These are phyloP conservation scores for Saturnia pavonia DNA, from an alignment of 2,888 invertebrate species.

Conservation along the genomic window DNA sequence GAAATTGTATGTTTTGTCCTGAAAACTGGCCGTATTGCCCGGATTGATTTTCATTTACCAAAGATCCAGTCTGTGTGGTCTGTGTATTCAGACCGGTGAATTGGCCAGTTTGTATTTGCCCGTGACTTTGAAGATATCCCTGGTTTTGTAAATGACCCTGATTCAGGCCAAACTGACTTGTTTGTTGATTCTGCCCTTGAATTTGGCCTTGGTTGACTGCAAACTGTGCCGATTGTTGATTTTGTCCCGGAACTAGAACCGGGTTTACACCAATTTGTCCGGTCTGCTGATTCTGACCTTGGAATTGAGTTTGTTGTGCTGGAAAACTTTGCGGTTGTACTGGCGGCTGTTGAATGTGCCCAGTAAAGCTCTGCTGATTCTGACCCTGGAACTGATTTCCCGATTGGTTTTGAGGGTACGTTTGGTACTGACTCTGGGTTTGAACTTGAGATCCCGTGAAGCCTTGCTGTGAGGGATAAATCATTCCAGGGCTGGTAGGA, in stretches of 20 bases:
- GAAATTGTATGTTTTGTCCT: conserved; percentile 11
- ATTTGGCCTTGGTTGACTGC: conserved; percentile 16
- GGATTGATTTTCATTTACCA: background rate
- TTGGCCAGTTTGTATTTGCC: conserved; percentile 13
- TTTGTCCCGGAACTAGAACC: conserved; percentile 23
- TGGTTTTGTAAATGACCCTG: conserved; percentile 12
- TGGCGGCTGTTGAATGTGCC: conserved; percentile 32
- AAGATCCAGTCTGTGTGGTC: background rate
- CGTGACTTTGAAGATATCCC: background rate
- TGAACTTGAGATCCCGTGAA: conserved; percentile 34
- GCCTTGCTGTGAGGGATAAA: conserved; percentile 32
- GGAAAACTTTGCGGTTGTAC: conserved; percentile 13
- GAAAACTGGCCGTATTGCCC: conserved; percentile 17
- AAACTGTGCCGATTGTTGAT: conserved; percentile 30
- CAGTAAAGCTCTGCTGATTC: conserved; percentile 19
- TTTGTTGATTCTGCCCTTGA: conserved; percentile 16
- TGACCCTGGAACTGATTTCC: conserved; percentile 28
- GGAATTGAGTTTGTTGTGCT: conserved; percentile 36
- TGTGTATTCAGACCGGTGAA: conserved; percentile 17
- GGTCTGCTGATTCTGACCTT: conserved; percentile 30
- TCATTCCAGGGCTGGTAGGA: conserved; percentile 29
- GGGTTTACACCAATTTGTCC: conserved; percentile 17
- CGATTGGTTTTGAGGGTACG: conserved; percentile 31
- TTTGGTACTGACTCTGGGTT: conserved; percentile 39
- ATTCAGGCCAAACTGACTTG: background rate